Conservation (phyloP, 2,797 vertebrate species). For the Acridotheres tristis region DNA sequence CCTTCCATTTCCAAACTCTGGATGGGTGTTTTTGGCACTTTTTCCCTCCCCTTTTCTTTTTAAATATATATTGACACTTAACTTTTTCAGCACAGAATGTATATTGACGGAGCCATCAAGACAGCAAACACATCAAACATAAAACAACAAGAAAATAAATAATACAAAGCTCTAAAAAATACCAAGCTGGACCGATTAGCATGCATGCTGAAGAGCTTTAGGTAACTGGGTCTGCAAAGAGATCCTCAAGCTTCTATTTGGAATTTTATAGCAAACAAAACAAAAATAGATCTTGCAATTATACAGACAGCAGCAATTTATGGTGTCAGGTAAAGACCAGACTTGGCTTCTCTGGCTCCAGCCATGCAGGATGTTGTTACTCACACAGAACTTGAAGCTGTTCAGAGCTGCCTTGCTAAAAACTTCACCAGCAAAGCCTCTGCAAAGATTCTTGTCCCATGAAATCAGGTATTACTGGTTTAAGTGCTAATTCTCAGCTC, state of each 20-base stretch:
- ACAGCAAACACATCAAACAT: constrained; percentile 50
- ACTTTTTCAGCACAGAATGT: constrained; percentile 19
- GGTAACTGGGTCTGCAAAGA: background rate
- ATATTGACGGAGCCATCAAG: constrained; percentile 46
- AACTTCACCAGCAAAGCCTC: background rate
- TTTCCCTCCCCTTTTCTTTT: background rate
- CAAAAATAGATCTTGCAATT: background rate
- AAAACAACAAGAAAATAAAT: constrained; percentile 42
- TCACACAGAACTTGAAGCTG: background rate
- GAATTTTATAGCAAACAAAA: background rate
- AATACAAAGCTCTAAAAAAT: background rate
- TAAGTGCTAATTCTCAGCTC: background rate
- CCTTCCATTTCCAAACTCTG: constrained; percentile 19
- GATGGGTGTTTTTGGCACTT: background rate
- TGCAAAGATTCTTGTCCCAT: background rate
- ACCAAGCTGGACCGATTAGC: background rate
- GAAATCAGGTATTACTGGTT: background rate
- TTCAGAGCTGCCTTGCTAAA: background rate
- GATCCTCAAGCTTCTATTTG: background rate
- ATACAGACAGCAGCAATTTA: background rate
- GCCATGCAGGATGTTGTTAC: background rate
- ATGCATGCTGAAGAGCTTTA: background rate
- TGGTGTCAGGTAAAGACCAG: background rate
- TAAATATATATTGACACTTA: constrained; percentile 33
- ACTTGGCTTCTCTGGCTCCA: background rate